Evolutionary conservation across 2,797 vertebrate species (phyloP).

Genomic region (Diceros bicornis): DNA sequence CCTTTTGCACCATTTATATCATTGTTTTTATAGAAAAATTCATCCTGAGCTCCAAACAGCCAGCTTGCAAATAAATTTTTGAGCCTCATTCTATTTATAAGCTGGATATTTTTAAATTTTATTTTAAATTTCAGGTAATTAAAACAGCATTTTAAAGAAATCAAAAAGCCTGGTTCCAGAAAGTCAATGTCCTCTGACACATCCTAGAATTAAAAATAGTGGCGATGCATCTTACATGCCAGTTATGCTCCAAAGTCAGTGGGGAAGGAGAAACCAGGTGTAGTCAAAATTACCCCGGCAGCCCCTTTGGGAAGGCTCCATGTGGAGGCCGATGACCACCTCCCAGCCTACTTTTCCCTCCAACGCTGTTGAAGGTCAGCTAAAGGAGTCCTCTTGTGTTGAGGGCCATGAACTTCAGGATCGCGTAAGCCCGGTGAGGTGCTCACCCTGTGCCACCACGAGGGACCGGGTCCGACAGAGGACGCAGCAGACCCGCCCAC

Average conservation of each 20-base stretch:
- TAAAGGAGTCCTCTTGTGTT: not conserved
- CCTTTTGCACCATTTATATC: conserved; percentile 43
- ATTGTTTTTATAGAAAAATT: conserved; percentile 61
- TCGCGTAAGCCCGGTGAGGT: not conserved
- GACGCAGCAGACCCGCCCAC: not conserved
- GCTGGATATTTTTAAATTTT: not conserved
- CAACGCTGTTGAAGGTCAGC: not conserved
- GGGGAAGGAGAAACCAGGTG: not conserved
- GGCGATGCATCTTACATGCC: not conserved
- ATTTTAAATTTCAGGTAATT: conserved; percentile 51
- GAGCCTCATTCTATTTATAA: conserved; percentile 33
- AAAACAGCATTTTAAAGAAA: conserved; percentile 43
- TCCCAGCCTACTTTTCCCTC: not conserved
- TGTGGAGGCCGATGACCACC: accelerated
- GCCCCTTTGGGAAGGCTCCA: not conserved
- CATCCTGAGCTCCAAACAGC: conserved; percentile 43
- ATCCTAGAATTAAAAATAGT: conserved; percentile 56
- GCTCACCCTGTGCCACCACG: not conserved
- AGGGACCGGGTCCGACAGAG: not conserved
- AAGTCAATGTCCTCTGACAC: conserved; percentile 27
- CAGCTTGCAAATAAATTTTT: conserved; percentile 39
- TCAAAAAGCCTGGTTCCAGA: not conserved
- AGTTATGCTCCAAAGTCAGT: not conserved
- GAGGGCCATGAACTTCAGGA: not conserved
- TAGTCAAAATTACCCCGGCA: not conserved